Conservation (phyloP, 2,113 vertebrate species). For the Bucco capensis region DNA sequence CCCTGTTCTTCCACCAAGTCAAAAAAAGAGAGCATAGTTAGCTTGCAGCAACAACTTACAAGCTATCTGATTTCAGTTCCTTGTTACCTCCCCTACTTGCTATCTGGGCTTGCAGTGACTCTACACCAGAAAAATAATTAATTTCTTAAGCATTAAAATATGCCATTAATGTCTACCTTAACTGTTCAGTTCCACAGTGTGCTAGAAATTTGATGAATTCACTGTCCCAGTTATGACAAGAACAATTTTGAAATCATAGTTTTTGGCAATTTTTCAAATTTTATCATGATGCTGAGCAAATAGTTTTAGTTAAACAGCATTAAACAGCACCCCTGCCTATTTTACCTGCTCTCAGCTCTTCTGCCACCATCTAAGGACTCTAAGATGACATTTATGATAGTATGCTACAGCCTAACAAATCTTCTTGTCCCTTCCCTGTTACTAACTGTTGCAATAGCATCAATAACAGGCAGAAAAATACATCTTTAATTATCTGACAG, state of each 20-base stretch:
- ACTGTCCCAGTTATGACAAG: background rate
- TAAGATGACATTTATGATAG: background rate
- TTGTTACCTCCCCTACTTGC: background rate
- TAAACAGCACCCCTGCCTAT: background rate
- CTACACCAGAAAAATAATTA: background rate
- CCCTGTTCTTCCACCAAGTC: background rate
- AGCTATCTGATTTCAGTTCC: background rate
- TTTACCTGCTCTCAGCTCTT: background rate
- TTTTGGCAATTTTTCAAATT: background rate
- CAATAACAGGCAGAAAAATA: background rate
- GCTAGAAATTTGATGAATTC: background rate
- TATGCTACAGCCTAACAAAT: background rate
- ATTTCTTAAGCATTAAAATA: background rate
- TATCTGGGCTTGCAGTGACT: background rate
- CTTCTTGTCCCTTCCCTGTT: background rate
- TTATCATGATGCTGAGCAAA: background rate
- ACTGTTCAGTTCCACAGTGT: background rate
- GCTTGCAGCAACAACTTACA: background rate
- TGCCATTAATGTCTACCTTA: background rate
- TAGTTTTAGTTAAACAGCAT: background rate
- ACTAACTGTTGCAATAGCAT: background rate
- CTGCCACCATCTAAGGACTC: background rate
- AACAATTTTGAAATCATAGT: background rate
- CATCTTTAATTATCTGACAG: background rate
- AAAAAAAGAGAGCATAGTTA: background rate